Evolutionary conservation across 2,888 invertebrate species (phyloP).

Genomic region (Volucella inflata): DNA sequence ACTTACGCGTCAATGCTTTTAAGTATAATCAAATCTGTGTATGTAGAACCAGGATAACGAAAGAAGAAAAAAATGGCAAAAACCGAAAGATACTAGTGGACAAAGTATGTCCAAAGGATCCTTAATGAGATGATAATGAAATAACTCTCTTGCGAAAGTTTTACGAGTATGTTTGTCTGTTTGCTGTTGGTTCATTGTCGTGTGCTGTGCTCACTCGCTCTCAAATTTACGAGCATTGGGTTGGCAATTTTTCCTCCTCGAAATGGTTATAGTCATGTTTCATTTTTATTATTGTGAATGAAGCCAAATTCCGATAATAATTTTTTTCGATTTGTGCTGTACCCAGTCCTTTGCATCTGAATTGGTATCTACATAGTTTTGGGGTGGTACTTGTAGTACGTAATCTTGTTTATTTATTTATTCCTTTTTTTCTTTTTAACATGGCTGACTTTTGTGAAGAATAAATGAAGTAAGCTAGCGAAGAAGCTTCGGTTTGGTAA

Average conservation of each 20-base stretch:
- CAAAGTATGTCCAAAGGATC: constrained; percentile 25
- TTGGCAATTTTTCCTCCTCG: neutral
- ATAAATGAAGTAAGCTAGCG: constrained; percentile 32
- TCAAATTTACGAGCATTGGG: constrained; percentile 1
- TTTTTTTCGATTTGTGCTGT: constrained; percentile 37
- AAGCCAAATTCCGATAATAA: constrained; percentile 29
- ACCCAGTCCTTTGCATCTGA: neutral
- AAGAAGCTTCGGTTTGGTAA: neutral
- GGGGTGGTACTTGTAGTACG: constrained; percentile 13
- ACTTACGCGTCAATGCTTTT: constrained; percentile 35
- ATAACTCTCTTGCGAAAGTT: constrained; percentile 16
- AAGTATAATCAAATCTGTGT: constrained; percentile 42
- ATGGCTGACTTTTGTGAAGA: constrained; percentile 9
- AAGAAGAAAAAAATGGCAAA: neutral
- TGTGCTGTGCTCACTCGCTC: neutral
- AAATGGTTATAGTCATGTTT: constrained; percentile 34
- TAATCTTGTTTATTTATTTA: constrained; percentile 30
- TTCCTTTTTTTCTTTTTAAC: neutral
- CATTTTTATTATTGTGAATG: constrained; percentile 53
- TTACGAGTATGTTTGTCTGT: no score
- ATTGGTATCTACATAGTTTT: neutral
- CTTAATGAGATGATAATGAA: constrained; percentile 67
- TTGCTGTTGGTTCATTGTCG: neutral
- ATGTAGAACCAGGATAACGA: neutral
- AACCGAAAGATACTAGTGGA: neutral